A percentile compares a stretch with the other conserved stretches of the same genome.
Evolutionary conservation across 2,888 invertebrate genomes (phyloP).

Genomic region (Athetis lepigone): DNA sequence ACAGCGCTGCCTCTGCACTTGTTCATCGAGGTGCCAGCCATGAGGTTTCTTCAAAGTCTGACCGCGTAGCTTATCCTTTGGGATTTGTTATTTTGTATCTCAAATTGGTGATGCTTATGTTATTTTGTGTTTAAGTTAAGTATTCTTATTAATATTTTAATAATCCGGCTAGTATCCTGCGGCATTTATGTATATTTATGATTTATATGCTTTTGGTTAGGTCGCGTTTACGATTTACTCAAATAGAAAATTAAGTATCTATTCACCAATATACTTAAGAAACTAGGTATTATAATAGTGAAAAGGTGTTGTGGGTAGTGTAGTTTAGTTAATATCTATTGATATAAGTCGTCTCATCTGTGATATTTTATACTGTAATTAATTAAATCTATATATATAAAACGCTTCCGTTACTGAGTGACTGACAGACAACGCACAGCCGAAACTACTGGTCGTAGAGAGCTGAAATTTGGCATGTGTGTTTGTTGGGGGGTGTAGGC

Average conservation of each 20-base stretch:
- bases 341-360: constrained; percentile 23
- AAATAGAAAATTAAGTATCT: not conserved
- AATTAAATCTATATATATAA: not conserved
- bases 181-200: not conserved
- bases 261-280: too few species aligned
- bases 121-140: not conserved
- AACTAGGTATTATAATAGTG: too few species aligned
- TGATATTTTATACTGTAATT: constrained; percentile 38
- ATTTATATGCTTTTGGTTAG: not conserved
- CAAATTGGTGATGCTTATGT: not conserved
- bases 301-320: too few species aligned
- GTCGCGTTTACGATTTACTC: not conserved
- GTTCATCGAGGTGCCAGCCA: constrained; percentile 71
- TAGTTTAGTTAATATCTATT: not conserved
- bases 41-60: constrained; percentile 67
- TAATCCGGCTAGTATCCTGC: not conserved
- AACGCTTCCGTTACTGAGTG: too few species aligned
- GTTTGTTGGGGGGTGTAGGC: too few species aligned
- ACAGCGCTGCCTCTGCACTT: constrained; percentile 73
- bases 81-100: not conserved
- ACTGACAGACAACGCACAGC: too few species aligned
- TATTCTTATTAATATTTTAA: not conserved
- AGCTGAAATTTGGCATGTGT: too few species aligned
- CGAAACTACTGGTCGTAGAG: too few species aligned
- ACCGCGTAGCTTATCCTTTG: constrained; percentile 3